Conservation (phyloP, 2,797 vertebrate genomes). For the Triplophysa bombifrons region DNA sequence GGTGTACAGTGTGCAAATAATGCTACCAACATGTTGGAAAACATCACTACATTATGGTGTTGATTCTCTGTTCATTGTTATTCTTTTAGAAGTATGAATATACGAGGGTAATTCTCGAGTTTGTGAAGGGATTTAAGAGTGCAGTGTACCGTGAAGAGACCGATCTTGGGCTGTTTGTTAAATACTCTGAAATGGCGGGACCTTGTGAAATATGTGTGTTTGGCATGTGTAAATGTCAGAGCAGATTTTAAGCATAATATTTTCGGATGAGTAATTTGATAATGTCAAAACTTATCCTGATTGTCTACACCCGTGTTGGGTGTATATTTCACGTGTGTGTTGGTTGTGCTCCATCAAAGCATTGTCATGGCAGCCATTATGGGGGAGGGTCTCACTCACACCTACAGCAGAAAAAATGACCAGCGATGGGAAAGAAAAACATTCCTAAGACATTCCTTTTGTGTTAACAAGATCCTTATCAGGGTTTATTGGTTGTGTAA, state of each 20-base stretch:
- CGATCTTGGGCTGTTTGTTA: neutral
- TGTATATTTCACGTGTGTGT: neutral
- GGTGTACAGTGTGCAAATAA: neutral
- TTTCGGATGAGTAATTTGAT: neutral
- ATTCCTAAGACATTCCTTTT: too few relatives aligned
- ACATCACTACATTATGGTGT: neutral
- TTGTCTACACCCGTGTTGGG: neutral
- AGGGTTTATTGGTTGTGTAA: too few relatives aligned
- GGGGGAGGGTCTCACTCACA: constrained; percentile 10
- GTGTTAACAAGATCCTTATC: too few relatives aligned
- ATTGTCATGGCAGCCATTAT: constrained; percentile 27
- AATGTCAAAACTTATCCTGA: neutral
- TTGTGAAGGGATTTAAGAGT: neutral
- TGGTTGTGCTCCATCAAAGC: neutral
- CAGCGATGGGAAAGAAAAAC: neutral
- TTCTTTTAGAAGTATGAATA: neutral
- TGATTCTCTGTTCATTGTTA: neutral
- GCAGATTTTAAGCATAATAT: neutral
- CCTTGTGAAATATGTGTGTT: neutral
- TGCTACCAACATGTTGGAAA: neutral
- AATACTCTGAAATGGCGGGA: neutral
- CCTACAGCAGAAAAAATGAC: neutral
- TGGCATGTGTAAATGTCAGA: neutral
- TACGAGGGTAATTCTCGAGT: neutral
- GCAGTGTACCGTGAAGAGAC: neutral